Percentiles rank a stretch among this genome's conserved stretches.
phyloP scores from a whole-genome alignment of 2,888 invertebrate genomes.

The Drosophila prostipennis region DNA sequence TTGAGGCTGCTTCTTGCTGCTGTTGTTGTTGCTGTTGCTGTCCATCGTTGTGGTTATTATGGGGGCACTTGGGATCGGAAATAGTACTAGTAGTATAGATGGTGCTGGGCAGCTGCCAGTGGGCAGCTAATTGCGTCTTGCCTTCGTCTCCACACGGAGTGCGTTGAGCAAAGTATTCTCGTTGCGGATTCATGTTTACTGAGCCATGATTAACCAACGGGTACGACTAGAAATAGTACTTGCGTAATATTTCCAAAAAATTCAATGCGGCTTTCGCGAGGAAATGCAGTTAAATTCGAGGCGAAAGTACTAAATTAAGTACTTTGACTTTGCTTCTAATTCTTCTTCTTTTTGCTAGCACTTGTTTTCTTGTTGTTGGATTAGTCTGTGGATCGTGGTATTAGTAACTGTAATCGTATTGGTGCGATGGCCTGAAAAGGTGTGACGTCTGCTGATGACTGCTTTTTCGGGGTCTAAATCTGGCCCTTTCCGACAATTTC shows the following conservation, averaged over 20 bases:
- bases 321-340: conserved; percentile 42
- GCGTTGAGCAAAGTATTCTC: conserved; percentile 75
- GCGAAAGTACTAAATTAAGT: conserved; percentile 60
- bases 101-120: conserved; percentile 57
- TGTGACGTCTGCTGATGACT: conserved; percentile 29
- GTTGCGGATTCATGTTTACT: conserved; percentile 84
- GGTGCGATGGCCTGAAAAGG: conserved; percentile 16
- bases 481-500: conserved; percentile 9
- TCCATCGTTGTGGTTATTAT: conserved; percentile 84
- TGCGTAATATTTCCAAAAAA: conserved; percentile 79
- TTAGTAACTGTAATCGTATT: conserved; percentile 17
- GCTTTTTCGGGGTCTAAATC: conserved; percentile 10
- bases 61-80: conserved; percentile 43
- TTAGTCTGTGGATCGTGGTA: conserved; percentile 4
- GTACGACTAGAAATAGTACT: conserved; percentile 76
- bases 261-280: conserved; percentile 39
- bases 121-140: conserved; percentile 61
- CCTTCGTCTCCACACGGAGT: conserved; percentile 84
- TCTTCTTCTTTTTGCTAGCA: conserved; percentile 24
- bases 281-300: conserved; percentile 45
- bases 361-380: conserved; percentile 2
- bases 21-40: conserved; percentile 85
- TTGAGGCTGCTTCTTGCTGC: conserved; percentile 89
- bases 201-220: conserved; percentile 84
- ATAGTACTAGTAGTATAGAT: conserved; percentile 40